Percentiles rank a stretch among this genome's conserved stretches.
These are phyloP conservation scores for Tridacna crocea DNA, from an alignment of 2,888 invertebrate species.

Conservation along the genomic window DNA sequence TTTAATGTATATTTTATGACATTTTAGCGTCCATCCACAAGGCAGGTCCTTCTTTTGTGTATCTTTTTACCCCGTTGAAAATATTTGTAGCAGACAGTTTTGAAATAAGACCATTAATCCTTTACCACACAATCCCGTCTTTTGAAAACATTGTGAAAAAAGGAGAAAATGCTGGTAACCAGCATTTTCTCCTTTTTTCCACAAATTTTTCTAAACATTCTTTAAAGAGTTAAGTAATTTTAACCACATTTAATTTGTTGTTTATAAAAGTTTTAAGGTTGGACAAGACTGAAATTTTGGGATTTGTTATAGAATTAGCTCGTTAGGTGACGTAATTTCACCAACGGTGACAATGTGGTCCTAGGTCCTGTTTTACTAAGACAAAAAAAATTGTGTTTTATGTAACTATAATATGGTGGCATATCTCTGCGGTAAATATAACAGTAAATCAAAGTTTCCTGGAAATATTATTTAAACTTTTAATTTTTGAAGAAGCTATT, in stretches of 20 bases:
- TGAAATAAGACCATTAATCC: not conserved
- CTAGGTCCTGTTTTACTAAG: no score
- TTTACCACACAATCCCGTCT: not conserved
- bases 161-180: slow-evolving; percentile 1
- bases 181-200: slow-evolving; percentile 6
- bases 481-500: no score
- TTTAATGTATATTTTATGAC: not conserved
- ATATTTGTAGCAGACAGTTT: not conserved
- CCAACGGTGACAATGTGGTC: no score
- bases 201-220: not conserved
- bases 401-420: no score
- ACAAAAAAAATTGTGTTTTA: no score
- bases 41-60: not conserved
- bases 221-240: not conserved
- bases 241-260: not conserved
- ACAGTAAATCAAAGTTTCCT: no score
- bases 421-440: no score
- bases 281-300: no score
- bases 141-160: slow-evolving; percentile 4
- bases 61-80: not conserved
- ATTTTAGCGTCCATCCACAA: no score
- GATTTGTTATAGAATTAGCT: no score
- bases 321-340: no score
- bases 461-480: no score
- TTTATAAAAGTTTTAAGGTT: not conserved